These are phyloP conservation scores for Cylloceria caligata DNA, from an alignment of 2,888 invertebrate genomes.

Conservation along the genomic window DNA sequence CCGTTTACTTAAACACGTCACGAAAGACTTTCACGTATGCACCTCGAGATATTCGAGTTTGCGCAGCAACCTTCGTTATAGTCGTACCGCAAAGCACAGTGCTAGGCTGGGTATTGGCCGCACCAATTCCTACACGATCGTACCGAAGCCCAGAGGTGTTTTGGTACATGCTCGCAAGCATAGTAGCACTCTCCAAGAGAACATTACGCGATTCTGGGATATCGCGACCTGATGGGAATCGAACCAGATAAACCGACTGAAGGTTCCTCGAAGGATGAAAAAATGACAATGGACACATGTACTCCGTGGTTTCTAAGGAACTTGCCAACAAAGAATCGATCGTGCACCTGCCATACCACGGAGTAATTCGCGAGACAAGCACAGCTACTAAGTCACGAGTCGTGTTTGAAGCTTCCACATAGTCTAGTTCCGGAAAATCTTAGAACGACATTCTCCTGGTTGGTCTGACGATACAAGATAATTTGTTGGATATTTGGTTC, in stretches of 20 bases:
- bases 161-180: not conserved
- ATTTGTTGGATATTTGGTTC: slow-evolving; percentile 72
- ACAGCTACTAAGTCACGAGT: slow-evolving; percentile 18
- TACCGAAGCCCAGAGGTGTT: not conserved
- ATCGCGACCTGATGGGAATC: slow-evolving; percentile 46
- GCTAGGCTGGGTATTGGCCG: slow-evolving; percentile 60
- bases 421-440: slow-evolving; percentile 63
- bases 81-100: slow-evolving; percentile 48
- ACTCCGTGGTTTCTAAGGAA: slow-evolving; percentile 22
- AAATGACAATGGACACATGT: slow-evolving; percentile 68
- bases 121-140: slow-evolving; percentile 38
- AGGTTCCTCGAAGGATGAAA: not conserved
- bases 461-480: slow-evolving; percentile 74
- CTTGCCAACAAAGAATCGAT: slow-evolving; percentile 9
- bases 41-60: slow-evolving; percentile 45
- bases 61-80: slow-evolving; percentile 28
- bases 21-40: slow-evolving; percentile 23
- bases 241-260: not conserved
- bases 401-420: slow-evolving; percentile 33
- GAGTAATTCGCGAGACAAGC: slow-evolving; percentile 18
- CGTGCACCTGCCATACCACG: slow-evolving; percentile 30
- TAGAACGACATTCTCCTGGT: slow-evolving; percentile 73
- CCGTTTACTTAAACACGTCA: slow-evolving; percentile 48
- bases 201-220: slow-evolving; percentile 35
- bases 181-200: not conserved